A percentile compares a stretch with the other conserved stretches of the same genome.
Conservation (phyloP, 2,888 invertebrate genomes). For the Polydrusus cervinus region DNA sequence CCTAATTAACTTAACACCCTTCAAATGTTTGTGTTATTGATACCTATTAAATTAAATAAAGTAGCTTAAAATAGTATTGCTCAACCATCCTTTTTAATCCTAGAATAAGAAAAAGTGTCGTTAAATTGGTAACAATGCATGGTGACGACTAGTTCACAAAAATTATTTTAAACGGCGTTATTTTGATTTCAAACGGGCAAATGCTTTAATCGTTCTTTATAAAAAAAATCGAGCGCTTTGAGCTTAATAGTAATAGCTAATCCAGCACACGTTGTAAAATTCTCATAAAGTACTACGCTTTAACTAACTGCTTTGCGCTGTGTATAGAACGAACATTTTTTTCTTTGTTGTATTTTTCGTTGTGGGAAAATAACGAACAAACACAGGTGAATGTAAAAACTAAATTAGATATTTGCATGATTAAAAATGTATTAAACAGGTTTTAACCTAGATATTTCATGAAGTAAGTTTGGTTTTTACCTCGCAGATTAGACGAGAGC, state of each 20-base stretch:
- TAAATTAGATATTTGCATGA: conserved; percentile 19
- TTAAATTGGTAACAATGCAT: no score
- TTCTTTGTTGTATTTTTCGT: conserved; percentile 8
- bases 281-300: conserved; percentile 16
- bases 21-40: no score
- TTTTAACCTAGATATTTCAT: background rate
- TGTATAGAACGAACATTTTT: background rate
- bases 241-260: conserved; percentile 7
- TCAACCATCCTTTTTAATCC: no score
- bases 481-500: no score
- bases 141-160: no score
- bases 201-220: conserved; percentile 5
- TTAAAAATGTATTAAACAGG: conserved; percentile 1
- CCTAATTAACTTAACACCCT: no score
- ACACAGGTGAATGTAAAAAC: conserved; percentile 11
- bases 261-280: conserved; percentile 17
- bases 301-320: conserved; percentile 5
- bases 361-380: conserved; percentile 12
- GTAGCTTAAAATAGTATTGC: no score
- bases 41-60: no score
- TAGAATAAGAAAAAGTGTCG: no score
- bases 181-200: background rate
- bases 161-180: background rate
- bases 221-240: conserved; percentile 4
- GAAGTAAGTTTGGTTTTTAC: no score